Evolutionary conservation across 2,888 invertebrate genomes (phyloP).

Genomic region (Drosophila affinis): DNA sequence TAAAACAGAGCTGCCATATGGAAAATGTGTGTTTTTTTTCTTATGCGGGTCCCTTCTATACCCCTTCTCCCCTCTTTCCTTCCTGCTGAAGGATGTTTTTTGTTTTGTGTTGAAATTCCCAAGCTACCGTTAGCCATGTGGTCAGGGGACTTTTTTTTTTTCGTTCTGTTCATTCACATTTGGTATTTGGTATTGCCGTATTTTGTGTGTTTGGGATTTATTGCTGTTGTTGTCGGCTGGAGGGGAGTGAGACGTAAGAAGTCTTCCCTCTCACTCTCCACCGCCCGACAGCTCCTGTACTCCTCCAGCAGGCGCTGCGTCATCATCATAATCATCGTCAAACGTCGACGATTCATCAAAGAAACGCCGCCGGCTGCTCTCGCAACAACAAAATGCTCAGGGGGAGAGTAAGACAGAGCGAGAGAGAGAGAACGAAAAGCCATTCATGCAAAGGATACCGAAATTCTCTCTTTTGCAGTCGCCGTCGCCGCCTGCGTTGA

Average conservation of each 20-base stretch:
- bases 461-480: conserved; percentile 27
- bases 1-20: conserved; percentile 33
- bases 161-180: background rate
- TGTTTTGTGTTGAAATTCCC: conserved; percentile 15
- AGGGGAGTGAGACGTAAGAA: background rate
- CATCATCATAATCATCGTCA: conserved; percentile 58
- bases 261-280: background rate
- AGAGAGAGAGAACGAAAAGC: background rate
- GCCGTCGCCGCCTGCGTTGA: conserved; percentile 14
- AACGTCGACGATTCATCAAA: conserved; percentile 39
- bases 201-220: conserved; percentile 28
- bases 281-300: background rate
- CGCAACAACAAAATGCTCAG: background rate
- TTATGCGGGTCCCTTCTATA: conserved; percentile 22
- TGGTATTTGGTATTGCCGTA: background rate
- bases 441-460: conserved; percentile 72
- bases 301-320: conserved; percentile 50
- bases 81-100: conserved; percentile 6
- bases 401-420: background rate
- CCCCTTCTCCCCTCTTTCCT: background rate
- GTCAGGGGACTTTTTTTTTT: background rate
- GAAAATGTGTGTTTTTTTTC: conserved; percentile 23
- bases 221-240: conserved; percentile 11
- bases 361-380: conserved; percentile 61
- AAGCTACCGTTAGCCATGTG: background rate